phyloP scores from a whole-genome alignment of 2,888 invertebrate species.

The Ophonus ardosiacus region DNA sequence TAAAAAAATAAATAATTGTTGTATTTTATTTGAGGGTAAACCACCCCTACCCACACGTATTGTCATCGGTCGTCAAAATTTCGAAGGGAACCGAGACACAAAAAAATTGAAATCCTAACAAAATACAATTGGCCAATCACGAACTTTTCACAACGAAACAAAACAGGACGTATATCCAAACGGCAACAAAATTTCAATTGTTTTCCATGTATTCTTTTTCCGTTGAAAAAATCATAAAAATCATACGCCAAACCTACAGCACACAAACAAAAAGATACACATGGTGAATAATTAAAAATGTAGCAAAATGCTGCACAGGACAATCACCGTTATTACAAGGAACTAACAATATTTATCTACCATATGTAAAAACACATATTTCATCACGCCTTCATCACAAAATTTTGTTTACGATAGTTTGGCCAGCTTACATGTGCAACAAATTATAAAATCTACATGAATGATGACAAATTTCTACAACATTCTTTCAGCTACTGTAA shows the following conservation, averaged over 20 bases:
- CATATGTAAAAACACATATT: too few relatives aligned
- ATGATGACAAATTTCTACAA: too few relatives aligned
- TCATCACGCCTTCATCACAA: too few relatives aligned
- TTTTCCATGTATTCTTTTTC: conserved; percentile 60
- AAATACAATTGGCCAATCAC: conserved; percentile 60
- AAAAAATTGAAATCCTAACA: conserved; percentile 56
- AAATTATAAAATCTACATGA: too few relatives aligned
- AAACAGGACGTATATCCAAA: conserved; percentile 53
- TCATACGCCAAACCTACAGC: conserved; percentile 15
- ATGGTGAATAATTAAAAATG: conserved; percentile 57
- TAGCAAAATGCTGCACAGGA: conserved; percentile 4
- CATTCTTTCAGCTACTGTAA: too few relatives aligned
- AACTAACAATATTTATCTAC: neutral
- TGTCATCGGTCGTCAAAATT: conserved; percentile 44
- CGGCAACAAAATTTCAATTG: conserved; percentile 62
- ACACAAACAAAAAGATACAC: conserved; percentile 47
- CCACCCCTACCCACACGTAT: neutral
- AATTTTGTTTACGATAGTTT: too few relatives aligned
- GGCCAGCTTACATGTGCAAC: too few relatives aligned
- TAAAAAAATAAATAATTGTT: conserved; percentile 44
- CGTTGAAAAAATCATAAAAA: conserved; percentile 48
- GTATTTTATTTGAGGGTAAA: conserved; percentile 11
- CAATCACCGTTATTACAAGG: conserved; percentile 39
- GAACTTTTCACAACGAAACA: conserved; percentile 56
- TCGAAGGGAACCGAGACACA: conserved; percentile 40